phyloP scores from a whole-genome alignment of 2,113 vertebrate genomes.

The Callopanchax toddi region DNA sequence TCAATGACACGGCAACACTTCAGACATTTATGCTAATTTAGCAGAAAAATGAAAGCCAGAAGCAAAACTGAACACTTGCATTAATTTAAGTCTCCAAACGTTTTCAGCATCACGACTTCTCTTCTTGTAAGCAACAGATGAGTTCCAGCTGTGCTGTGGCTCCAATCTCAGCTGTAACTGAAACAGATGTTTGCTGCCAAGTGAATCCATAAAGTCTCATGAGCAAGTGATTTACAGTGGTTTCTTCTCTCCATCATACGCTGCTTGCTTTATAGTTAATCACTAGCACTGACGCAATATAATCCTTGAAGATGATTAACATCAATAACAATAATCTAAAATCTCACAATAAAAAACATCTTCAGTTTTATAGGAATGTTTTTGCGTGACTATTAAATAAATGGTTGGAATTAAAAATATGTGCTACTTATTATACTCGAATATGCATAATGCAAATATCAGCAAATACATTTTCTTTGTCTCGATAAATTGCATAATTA shows the following conservation, averaged over 20 bases:
- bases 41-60: constrained; percentile 11
- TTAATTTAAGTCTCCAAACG: constrained; percentile 14
- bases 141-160: constrained; percentile 26
- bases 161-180: constrained; percentile 14
- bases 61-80: constrained; percentile 12
- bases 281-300: constrained; percentile 12
- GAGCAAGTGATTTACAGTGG: constrained; percentile 27
- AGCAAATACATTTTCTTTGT: constrained; percentile 5
- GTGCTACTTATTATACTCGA: background rate
- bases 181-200: constrained; percentile 37
- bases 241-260: constrained; percentile 12
- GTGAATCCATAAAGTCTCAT: constrained; percentile 33
- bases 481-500: constrained; percentile 9
- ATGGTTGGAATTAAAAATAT: background rate
- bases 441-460: background rate
- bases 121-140: constrained; percentile 9
- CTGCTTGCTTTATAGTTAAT: constrained; percentile 23
- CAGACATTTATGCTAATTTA: constrained; percentile 10
- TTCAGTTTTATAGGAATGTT: background rate
- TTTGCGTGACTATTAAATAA: background rate
- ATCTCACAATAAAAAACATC: background rate
- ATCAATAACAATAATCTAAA: background rate
- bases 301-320: constrained; percentile 17
- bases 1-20: constrained; percentile 12
- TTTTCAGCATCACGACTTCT: constrained; percentile 7